Evolutionary conservation across 2,888 invertebrate species (phyloP).

Genomic region (Chaetogeoica ovagalla): DNA sequence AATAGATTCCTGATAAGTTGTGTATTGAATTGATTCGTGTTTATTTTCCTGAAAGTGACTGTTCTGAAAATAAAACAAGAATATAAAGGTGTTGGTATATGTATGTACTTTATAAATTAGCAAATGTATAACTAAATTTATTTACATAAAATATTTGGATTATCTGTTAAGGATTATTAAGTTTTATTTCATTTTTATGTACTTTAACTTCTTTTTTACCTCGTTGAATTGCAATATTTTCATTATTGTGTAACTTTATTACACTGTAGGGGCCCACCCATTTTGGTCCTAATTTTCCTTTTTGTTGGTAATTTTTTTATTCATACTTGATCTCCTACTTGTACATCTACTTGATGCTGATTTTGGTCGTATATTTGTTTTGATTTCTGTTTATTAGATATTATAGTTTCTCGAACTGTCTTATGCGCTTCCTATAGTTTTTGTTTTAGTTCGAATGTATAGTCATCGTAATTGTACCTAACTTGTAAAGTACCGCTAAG

Average conservation of each 20-base stretch:
- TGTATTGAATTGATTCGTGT: too few relatives aligned
- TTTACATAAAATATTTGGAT: background rate
- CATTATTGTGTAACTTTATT: background rate
- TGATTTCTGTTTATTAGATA: background rate
- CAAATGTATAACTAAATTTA: background rate
- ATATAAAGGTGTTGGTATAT: background rate
- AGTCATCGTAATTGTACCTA: background rate
- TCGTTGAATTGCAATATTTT: background rate
- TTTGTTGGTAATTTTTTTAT: background rate
- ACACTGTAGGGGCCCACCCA: background rate
- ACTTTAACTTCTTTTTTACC: background rate
- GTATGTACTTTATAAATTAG: background rate
- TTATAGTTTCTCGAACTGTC: background rate
- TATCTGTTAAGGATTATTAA: background rate
- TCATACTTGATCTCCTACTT: slow-evolving; percentile 2
- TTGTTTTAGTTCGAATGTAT: background rate
- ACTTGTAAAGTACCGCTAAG: background rate
- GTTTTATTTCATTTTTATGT: slow-evolving; percentile 2
- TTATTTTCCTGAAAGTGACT: too few relatives aligned
- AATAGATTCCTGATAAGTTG: slow-evolving; percentile 4
- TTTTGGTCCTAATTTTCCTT: background rate
- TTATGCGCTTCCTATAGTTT: background rate
- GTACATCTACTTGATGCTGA: background rate
- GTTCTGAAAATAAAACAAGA: background rate
- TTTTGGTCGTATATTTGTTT: background rate